Base-by-base conservation (phyloP, 2,888 invertebrate species). In the Brenthis daphne region DNA sequence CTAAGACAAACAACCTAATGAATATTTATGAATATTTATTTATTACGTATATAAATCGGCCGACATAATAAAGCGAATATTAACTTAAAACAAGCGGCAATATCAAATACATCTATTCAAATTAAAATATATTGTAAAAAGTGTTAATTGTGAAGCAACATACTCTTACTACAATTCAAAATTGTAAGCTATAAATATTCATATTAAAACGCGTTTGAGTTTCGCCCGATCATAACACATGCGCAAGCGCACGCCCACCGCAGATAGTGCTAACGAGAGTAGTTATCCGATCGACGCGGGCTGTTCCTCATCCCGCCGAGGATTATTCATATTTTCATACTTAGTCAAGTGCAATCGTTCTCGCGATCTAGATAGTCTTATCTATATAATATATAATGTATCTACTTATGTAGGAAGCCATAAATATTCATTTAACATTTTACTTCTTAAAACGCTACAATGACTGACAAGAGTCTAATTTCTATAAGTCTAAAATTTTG, bases 221-320 rank as follows among this genome's bases (percentile, higher is more conserved):
- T 56, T 24, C 47, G 67, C 50, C 56, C 61, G 67, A 37, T 53
- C 65, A 57, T 56, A 69, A 69, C 65, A 70, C 68, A 72, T 68
- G 73, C 69, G 75, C 73, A 73, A 63, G 72, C 75, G 74, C 80
- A 79, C 83, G 82, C 83, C 82, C 81, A 78, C 75, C 76, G 65
- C 70, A 77, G 83, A 85, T 86, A 83, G 79, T 79, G 80, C 85
- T 85, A 87, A 87, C 85, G 83, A 87, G 86, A 73, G 73, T 69
- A 75, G 76, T 77, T 85, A 86, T 86, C 86, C 77, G 73, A 77
- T 76, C 73, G 70, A 61, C 70, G 66, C 65, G 55, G 63, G 61
- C 51, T n/a, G 66, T 73, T 70, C 67, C 58, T 70, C 67, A 65
- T 69, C 57, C 64, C 56, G 60, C 65, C 75, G 67, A 63, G 69